Base-by-base conservation (phyloP, 2,797 vertebrate genomes). In the Calcarius lapponicus region DNA sequence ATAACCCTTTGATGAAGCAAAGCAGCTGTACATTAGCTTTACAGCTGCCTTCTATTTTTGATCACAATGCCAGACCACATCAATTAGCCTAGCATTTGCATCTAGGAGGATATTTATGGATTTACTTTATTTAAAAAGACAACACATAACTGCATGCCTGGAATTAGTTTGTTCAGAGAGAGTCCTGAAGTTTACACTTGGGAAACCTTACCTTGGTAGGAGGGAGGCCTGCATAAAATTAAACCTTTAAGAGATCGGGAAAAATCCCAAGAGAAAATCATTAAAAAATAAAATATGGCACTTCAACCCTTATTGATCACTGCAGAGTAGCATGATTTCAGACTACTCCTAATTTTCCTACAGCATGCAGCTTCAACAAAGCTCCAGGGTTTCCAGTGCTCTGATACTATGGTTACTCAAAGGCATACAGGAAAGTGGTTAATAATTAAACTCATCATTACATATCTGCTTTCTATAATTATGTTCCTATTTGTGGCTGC, bases 361-460 rank as follows among this genome's bases (percentile, higher is more conserved):
- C 31, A 91, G 71, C 31, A 76, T 66, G 16, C 32, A 87, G 38
- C 53, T 91, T 80, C 53, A 87, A 36, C 34, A 74, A 82, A 91
- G 29, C 71, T 70, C 57, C 60, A 45, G 26, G 15, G 42, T 64
- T 93, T 95, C 78, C 87, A 79, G 66, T 6, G 1, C 50, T 92
- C 72, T 72, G 70, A 81, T 75, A 84, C 66, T 81, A 58, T 40
- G 4, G 73, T 82, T 88, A 86, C 38, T 76, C 51, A 87, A 67
- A 74, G 40, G 31, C 16, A 38, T 48, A 66, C 28, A 73, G 56
- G 53, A 86, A 88, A 83, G 88, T 17, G 17, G 42, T 87, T 92
- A 84, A 81, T 93, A 92, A 88, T 88, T 92, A 93, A 95, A 90
- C 53, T 78, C 57, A 86, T 69, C 26, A 88, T 88, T 72, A 79